Evolutionary conservation across 2,113 vertebrate genomes (phyloP), one percentile per base, ranked within the genome.

Genomic region (Pomatorhinus ruficollis): DNA sequence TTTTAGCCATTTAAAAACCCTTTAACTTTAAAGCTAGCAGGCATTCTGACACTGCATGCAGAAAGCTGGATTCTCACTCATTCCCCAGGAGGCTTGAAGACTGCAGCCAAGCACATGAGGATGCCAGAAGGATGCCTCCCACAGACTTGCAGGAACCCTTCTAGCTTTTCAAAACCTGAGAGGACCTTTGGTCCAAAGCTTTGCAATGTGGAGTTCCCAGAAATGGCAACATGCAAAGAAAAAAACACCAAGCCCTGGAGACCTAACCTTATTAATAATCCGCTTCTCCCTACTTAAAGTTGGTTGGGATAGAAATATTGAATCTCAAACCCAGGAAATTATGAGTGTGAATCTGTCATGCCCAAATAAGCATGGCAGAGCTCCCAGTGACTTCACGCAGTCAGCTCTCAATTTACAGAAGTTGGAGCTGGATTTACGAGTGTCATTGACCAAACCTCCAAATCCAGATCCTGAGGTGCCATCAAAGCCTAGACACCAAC

Each of bases 321-420:
- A 44, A 27, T 74, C 75, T 72, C 54, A 93, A 77, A 79, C 92
- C 33, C 52, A 88, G 93, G 86, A 93, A 95, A 95, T 74, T 74
- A 59, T 90, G 92, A 93, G 84, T 54, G 56, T 74, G 87, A 90
- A 88, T 68, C 20, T 39, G 47, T 88, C 90, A 85, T 45, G 4
- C 75, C 87, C 88, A 83, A 96, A 88, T n/a, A 93, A 93, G 93
- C 76, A 93, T 80, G 92, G 93, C 95, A 94, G 39, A 59, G 85
- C 24, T 97, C 95, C 95, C 90, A 63, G 66, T 92, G 92, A 94
- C 60, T 96, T 94, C 91, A 95, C 45, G 71, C 61, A 74, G 82
- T 13, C 50, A 52, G 50, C 50, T 83, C 92, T 95, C 87, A 74
- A 64, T 53, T 94, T 95, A 93, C 82, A 90, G 44, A 91, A 70